Evolutionary conservation across 1,140 invertebrate species (phyloP).

Genomic region (Procambarus virginalis): DNA sequence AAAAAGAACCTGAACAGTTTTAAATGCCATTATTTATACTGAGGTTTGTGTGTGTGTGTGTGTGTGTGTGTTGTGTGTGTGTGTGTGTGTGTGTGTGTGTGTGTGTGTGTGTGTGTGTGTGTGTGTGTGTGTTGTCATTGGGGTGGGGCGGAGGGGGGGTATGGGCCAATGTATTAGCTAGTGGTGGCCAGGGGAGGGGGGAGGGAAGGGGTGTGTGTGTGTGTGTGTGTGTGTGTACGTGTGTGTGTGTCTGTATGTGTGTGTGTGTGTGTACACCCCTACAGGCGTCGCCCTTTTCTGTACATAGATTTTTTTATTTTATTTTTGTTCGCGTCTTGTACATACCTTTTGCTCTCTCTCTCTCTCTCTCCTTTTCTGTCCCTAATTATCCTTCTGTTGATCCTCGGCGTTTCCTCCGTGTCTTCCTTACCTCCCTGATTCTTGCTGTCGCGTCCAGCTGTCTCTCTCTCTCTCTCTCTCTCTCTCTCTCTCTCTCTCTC

Average conservation of each 20-base stretch:
- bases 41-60: conserved; percentile 40
- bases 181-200: conserved; percentile 10
- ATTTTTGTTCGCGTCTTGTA: conserved; percentile 28
- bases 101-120: background rate
- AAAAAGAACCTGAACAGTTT: conserved; percentile 16
- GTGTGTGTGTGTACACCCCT: conserved; percentile 41
- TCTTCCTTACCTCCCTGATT: background rate
- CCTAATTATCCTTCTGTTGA: too few species aligned
- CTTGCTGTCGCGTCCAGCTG: background rate
- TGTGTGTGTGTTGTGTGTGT: background rate
- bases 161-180: conserved; percentile 55
- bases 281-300: conserved; percentile 28
- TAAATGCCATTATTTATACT: conserved; percentile 64
- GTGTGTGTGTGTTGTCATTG: background rate
- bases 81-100: background rate
- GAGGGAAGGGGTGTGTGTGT: background rate
- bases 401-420: background rate
- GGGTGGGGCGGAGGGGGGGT: background rate
- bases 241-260: conserved; percentile 31
- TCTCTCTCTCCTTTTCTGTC: too few species aligned
- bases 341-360: conserved; percentile 1
- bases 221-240: conserved; percentile 26
- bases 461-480: background rate
- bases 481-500: background rate
- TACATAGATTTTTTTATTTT: conserved; percentile 57